Evolutionary conservation across 1,140 invertebrate species (phyloP).

Genomic region (Anoplolepis gracilipes): DNA sequence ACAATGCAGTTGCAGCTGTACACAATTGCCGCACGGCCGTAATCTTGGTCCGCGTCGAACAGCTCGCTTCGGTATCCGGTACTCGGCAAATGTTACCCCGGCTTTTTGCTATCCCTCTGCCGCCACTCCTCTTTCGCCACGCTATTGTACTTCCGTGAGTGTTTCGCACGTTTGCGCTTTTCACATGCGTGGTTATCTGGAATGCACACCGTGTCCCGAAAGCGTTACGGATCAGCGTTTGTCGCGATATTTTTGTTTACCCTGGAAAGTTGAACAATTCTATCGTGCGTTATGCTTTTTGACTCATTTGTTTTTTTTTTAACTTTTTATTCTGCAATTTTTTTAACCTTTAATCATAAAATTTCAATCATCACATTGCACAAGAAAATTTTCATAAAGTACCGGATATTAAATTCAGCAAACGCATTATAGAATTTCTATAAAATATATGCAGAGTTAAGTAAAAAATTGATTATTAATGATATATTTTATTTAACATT

Average conservation of each 20-base stretch:
- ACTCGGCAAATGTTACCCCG: slow-evolving; percentile 38
- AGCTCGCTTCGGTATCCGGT: slow-evolving; percentile 7
- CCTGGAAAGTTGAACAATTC: slow-evolving; percentile 47
- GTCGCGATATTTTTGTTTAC: slow-evolving; percentile 58
- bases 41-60: slow-evolving; percentile 56
- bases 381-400: slow-evolving; percentile 24
- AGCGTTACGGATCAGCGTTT: slow-evolving; percentile 34
- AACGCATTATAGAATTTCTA: background rate
- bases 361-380: background rate
- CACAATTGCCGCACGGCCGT: slow-evolving; percentile 9
- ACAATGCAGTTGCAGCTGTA: background rate
- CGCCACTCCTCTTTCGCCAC: background rate
- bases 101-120: slow-evolving; percentile 8
- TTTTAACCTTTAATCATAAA: slow-evolving; percentile 31
- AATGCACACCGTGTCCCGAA: slow-evolving; percentile 46
- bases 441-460: background rate
- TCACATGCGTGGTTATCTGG: slow-evolving; percentile 52
- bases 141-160: slow-evolving; percentile 42
- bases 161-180: slow-evolving; percentile 58
- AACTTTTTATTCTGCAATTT: slow-evolving; percentile 30
- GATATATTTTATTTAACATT: background rate
- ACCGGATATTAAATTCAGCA: background rate
- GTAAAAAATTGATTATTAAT: background rate
- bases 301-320: slow-evolving; percentile 26
- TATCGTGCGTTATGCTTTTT: slow-evolving; percentile 48